Base-by-base conservation (phyloP, 2,113 vertebrate genomes). In the Sebastes schlegelii region DNA sequence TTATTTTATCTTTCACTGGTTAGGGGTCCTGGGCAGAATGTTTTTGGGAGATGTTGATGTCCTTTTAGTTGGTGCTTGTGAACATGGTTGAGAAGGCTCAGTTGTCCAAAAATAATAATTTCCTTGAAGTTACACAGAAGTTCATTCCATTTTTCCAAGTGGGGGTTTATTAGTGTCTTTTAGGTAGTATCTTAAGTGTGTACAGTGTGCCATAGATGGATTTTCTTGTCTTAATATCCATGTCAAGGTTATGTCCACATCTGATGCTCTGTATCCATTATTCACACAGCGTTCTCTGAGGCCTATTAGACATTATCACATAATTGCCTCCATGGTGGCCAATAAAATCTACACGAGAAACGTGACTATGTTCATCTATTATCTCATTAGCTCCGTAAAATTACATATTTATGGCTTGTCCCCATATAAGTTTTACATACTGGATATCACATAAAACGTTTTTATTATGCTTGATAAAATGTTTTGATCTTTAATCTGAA, bases 341-440 rank as follows among this genome's bases (percentile, higher is more conserved):
- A 57, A 73, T 91, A 87, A 90, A 78, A 11, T 69, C 63, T 77
- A 7, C 23, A 72, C 64, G 83, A 80, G 78, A 71, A 75, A 82
- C 78, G 88, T 89, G 88, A 80, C 83, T 75, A 78, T 61, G 77
- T 72, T 80, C 74, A 61, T 82, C 60, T 77, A 82, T 80, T 75
- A 79, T 77, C 80, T 86, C 69, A 86, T 89, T 90, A 90, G 49
- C 73, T 73, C 73, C 21, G 60, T 58, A 40, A 67, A 76, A 26
- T 68, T 61, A 87, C 42, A 71, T 57, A 79, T 84, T 84, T 74
- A 84, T 63, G 74, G 61, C 21, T 77, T 16, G 45, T 74, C 17
- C 16, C 62, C 45, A 4, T 49, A 19, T 73, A 54, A 49, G 12
- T 70, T 48, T 61, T 42, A 74, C 17, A 14, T 43, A n/a, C 23